Conservation (phyloP, 2,888 invertebrate genomes). For the Neria commutata region DNA sequence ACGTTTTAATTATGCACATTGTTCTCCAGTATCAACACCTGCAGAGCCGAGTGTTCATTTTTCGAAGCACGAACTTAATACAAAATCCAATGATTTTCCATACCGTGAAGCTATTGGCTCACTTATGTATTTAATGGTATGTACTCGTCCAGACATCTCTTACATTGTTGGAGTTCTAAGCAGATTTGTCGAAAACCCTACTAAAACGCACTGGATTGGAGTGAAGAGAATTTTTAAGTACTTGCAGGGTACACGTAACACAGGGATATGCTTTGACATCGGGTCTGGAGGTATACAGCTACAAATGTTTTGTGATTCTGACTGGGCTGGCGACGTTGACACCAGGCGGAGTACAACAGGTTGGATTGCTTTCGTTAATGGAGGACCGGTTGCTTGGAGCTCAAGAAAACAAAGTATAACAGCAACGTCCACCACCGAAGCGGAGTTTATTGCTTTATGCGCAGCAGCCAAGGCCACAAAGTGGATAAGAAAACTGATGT, state of each 20-base stretch:
- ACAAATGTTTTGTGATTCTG: slow-evolving; percentile 19
- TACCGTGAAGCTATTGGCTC: slow-evolving; percentile 27
- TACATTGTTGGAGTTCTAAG: slow-evolving; percentile 18
- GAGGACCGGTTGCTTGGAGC: slow-evolving; percentile 5
- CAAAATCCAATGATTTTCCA: slow-evolving; percentile 2
- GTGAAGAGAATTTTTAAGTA: slow-evolving; percentile 29
- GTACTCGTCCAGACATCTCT: slow-evolving; percentile 24
- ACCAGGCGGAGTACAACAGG: slow-evolving; percentile 15
- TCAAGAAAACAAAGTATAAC: slow-evolving; percentile 6
- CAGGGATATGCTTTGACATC: no score
- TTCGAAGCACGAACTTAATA: slow-evolving; percentile 10
- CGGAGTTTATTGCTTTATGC: slow-evolving; percentile 14
- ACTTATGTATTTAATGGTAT: slow-evolving; percentile 20
- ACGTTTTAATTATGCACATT: neutral
- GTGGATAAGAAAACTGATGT: neutral
- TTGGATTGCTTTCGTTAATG: slow-evolving; percentile 13
- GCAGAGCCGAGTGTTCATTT: slow-evolving; percentile 17
- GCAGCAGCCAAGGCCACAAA: slow-evolving; percentile 1
- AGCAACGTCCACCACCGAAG: slow-evolving; percentile 2
- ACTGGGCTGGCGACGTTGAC: slow-evolving; percentile 15
- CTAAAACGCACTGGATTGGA: slow-evolving; percentile 22
- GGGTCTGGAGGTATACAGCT: no score
- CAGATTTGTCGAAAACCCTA: slow-evolving; percentile 23
- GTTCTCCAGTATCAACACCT: slow-evolving; percentile 16
- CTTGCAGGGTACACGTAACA: slow-evolving; percentile 25